Evolutionary conservation across 2,113 vertebrate species (phyloP), one percentile per base, ranked within the genome.

Genomic region (Vicugna pacos): DNA sequence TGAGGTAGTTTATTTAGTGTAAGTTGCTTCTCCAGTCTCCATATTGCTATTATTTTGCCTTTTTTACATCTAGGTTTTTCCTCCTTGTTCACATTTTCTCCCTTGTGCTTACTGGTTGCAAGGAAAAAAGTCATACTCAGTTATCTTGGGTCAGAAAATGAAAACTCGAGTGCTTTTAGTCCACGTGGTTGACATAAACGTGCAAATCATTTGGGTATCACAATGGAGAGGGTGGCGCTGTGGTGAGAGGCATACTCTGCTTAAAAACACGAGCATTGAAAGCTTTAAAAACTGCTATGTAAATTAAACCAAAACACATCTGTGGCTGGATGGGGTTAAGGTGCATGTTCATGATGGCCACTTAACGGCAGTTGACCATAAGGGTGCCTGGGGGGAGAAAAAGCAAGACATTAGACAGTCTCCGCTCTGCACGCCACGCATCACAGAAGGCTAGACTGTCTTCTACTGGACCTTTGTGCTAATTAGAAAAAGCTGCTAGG

Each of bases 401-500:
- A 19, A 81, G 54, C 10, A 46, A 20, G 24, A 10, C 6, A 15
- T 16, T 13, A n/a, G 22, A 8, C 6, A 9, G 32, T 67, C 56
- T 96, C 12, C 11, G 5, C 13, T 82, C 48, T 42, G 58, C n/a
- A 30, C 0, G 30, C 24, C 1, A 30, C 10, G 6, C 10, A 9
- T 81, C 28, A 17, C 42, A 42, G 77, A 62, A 65, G 28, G 26
- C 30, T 42, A 28, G 24, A 2, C 12, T 20, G 50, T 72, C 54
- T 72, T 64, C 35, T 48, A 0, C 2, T 2, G 35, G 89, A 35
- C 8, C 62, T 81, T 17, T 14, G 28, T 0, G 26, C 4, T 8
- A 3, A 32, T 93, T 79, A 79, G 91, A 56, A 80, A 95, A 52
- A 56, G 38, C 13, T 80, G 42, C 28, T 56, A 70, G 70, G 46